A percentile compares a stretch with the other conserved stretches of the same genome.
phyloP scores from a whole-genome alignment of 2,797 vertebrate species.

The Coluber constrictor region DNA sequence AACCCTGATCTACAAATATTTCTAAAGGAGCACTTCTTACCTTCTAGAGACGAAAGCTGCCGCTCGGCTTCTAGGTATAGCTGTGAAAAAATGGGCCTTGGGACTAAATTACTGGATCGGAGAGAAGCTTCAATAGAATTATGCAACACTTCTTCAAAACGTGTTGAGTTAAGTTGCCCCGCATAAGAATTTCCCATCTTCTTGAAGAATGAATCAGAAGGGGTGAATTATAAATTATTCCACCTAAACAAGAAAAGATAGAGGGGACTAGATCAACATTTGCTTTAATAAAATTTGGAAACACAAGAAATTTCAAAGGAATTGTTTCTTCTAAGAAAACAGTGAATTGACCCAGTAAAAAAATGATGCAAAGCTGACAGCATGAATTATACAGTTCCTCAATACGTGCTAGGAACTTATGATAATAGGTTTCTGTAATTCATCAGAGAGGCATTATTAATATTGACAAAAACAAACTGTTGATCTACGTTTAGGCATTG shows the following conservation, averaged over 20 bases:
- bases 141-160: conserved; percentile 95
- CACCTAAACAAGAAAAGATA: conserved; percentile 14
- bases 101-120: conserved; percentile 88
- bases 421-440: conserved; percentile 65
- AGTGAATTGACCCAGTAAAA: conserved; percentile 21
- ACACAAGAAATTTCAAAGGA: conserved; percentile 10
- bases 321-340: conserved; percentile 21
- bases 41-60: conserved; percentile 73
- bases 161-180: conserved; percentile 89
- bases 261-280: not conserved
- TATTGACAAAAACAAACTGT: conserved; percentile 10
- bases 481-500: not conserved
- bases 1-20: not conserved
- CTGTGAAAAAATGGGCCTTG: conserved; percentile 93
- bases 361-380: conserved; percentile 39
- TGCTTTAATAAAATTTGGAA: not conserved
- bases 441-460: conserved; percentile 23
- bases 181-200: conserved; percentile 97
- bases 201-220: conserved; percentile 37
- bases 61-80: conserved; percentile 91
- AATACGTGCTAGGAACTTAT: conserved; percentile 73
- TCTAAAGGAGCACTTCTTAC: conserved; percentile 61
- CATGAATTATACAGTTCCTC: conserved; percentile 42
- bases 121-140: conserved; percentile 96
- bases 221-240: not conserved